Evolutionary conservation across 2,888 invertebrate species (phyloP).

Genomic region (Argyresthia goedartella): DNA sequence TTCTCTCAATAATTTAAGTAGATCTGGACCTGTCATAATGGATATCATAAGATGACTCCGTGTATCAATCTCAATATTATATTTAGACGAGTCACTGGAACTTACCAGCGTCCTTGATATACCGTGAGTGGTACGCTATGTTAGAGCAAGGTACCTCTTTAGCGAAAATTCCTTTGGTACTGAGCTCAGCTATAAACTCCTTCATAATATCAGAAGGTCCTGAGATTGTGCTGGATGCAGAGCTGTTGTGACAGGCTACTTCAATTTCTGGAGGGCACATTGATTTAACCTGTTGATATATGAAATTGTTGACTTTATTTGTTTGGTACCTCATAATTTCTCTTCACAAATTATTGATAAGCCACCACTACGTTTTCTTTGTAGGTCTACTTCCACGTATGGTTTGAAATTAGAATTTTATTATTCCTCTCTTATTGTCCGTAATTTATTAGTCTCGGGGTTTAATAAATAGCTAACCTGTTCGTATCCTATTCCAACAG

Average conservation of each 20-base stretch:
- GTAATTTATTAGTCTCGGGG: too few relatives aligned
- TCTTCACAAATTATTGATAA: too few relatives aligned
- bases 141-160: conserved; percentile 70
- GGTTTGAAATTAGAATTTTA: too few relatives aligned
- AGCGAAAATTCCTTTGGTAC: conserved; percentile 20
- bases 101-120: conserved; percentile 70
- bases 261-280: conserved; percentile 73
- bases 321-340: too few relatives aligned
- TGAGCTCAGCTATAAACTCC: conserved; percentile 64
- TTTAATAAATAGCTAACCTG: conserved; percentile 41
- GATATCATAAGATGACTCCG: not conserved
- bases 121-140: conserved; percentile 85
- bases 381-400: too few relatives aligned
- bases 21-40: conserved; percentile 43
- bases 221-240: conserved; percentile 83
- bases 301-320: not conserved
- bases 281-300: conserved; percentile 2
- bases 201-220: conserved; percentile 76
- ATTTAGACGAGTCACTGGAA: too few relatives aligned
- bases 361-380: too few relatives aligned
- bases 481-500: conserved; percentile 77
- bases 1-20: conserved; percentile 69
- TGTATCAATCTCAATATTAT: too few relatives aligned
- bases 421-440: too few relatives aligned
- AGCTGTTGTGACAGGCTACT: conserved; percentile 86